Base-by-base conservation (phyloP, 2,888 invertebrate species). In the Cheiracanthium punctorium region DNA sequence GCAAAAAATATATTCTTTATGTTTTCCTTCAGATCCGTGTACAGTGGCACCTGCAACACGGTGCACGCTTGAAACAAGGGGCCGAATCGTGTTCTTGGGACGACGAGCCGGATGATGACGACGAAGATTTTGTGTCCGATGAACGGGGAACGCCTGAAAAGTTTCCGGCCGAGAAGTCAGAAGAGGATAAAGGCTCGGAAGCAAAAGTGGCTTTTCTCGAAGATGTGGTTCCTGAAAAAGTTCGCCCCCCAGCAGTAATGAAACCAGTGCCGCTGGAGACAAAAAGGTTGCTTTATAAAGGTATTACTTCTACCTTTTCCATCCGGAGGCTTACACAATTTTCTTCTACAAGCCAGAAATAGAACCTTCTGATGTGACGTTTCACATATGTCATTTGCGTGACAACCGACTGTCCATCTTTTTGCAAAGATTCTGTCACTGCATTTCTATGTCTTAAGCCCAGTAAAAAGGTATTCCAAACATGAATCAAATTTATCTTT, bases 91-190 rank as follows among this genome's bases (percentile, higher is more conserved):
- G 58, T 30, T 0, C 17, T 1, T 80, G 71, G 65, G 80, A 80
- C n/a, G 80, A 80, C 52, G 80, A 32, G 14, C 72, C 80, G 0
- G 80, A 80, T 17, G 71, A 80, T 20, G 80, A 80, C 20, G 80
- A 80, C 14, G 80, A 43, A 14, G 80, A 80, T 58, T 72, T 80
- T 48, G 32, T 52, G 7, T 14, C 52, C 20, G 32, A 73, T n/a
- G 48, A 5, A 32, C 33, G 14, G 0, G 67, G 14, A 12, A 2
- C 32, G 1, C 20, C 32, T 12, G 33, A 32, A 7, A 14, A 1
- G 17, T 20, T 0, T 14, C n/a, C 24, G 1, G 7, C 17, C 2
- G 28, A 33, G 8, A 7, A n/a, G 4, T 8, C 12, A 20, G 41
- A 72, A n/a, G 64, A 64, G n/a, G 24, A 24, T 5, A 24, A 5